These are phyloP conservation scores for Batillaria attramentaria DNA, from an alignment of 1,140 invertebrate species.

Conservation along the genomic window DNA sequence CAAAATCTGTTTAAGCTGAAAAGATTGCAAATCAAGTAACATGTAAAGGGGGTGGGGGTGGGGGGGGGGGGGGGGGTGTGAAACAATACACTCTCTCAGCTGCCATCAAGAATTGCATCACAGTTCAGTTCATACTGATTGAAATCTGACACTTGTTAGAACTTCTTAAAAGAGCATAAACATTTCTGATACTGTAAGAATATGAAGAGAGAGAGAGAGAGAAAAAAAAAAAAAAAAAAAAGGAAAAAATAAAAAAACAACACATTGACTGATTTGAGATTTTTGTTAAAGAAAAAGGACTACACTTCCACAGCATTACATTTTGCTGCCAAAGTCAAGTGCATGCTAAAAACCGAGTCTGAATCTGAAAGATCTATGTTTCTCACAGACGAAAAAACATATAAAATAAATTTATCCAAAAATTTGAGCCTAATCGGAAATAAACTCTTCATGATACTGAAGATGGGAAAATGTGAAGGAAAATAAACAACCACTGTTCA, in stretches of 20 bases:
- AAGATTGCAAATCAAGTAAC: too few species aligned
- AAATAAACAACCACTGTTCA: not conserved
- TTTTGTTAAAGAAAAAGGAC: too few species aligned
- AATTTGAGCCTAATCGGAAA: not conserved
- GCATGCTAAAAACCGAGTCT: not conserved
- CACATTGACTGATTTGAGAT: too few species aligned
- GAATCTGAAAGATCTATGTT: not conserved
- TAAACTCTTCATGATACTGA: not conserved
- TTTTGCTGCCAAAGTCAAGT: not conserved
- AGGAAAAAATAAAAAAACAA: not conserved
- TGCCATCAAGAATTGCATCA: not conserved
- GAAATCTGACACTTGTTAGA: too few species aligned
- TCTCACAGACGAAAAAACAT: not conserved
- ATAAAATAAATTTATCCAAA: not conserved
- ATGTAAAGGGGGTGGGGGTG: too few species aligned
- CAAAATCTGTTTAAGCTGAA: too few species aligned
- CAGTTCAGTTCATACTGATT: too few species aligned
- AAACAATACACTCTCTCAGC: not conserved
- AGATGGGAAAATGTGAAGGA: not conserved
- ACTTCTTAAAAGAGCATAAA: constrained; percentile 3
- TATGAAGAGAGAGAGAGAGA: not conserved
- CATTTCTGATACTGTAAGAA: not conserved
- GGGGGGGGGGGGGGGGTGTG: too few species aligned
- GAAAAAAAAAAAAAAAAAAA: constrained; percentile 17
- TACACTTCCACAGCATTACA: too few species aligned